These are phyloP conservation scores for Rhynchopsitta pachyrhyncha DNA, from an alignment of 2,113 vertebrate genomes.

Conservation along the genomic window DNA sequence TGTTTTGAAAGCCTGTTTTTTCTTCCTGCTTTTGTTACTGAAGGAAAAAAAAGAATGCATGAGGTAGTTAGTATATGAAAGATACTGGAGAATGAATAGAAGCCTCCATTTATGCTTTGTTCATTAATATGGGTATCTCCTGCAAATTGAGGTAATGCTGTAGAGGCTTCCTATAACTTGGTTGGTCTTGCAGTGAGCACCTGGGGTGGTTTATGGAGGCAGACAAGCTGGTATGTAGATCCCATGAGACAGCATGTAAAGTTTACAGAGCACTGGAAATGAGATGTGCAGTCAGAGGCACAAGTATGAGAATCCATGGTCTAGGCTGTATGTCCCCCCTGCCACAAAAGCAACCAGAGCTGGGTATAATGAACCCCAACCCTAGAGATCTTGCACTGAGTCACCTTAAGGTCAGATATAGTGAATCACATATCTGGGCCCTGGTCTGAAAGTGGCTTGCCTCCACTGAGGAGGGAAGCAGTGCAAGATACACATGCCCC, in stretches of 20 bases:
- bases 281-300: background rate
- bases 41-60: background rate
- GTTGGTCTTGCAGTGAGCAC: background rate
- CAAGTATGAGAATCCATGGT: background rate
- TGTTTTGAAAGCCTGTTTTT: background rate
- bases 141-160: background rate
- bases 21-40: background rate
- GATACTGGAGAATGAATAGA: background rate
- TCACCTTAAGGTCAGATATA: background rate
- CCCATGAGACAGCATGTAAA: background rate
- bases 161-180: background rate
- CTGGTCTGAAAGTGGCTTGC: background rate
- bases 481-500: background rate
- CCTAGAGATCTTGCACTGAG: background rate
- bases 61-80: background rate
- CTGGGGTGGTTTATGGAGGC: background rate
- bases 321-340: background rate
- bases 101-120: background rate
- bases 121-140: background rate
- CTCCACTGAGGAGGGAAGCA: fast-evolving
- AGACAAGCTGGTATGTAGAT: background rate
- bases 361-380: background rate
- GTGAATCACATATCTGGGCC: background rate
- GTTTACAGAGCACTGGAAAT: background rate
- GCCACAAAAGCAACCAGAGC: background rate